These are phyloP conservation scores for Drosophila infuscata DNA, from an alignment of 2,888 invertebrate genomes.

Conservation along the genomic window DNA sequence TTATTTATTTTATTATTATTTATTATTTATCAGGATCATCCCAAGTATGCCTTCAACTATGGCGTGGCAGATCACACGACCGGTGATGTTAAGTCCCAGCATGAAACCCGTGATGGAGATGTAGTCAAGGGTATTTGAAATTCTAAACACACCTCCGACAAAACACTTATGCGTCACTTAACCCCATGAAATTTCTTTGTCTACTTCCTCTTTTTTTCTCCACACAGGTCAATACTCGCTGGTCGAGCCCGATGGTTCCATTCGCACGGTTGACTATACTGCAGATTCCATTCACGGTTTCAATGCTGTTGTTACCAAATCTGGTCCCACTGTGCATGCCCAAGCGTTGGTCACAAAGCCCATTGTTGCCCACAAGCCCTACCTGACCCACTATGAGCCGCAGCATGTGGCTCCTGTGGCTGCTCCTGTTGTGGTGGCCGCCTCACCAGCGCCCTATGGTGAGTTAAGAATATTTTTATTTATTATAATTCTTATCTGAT, in stretches of 20 bases:
- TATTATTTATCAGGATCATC: constrained; percentile 86
- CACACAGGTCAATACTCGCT: constrained; percentile 85
- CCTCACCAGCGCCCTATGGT: constrained; percentile 84
- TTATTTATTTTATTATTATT: too few species aligned
- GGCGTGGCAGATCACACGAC: constrained; percentile 87
- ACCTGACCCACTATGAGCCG: constrained; percentile 78
- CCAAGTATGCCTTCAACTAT: constrained; percentile 88
- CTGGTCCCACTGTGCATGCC: constrained; percentile 84
- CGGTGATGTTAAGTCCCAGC: constrained; percentile 88
- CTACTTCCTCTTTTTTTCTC: not conserved
- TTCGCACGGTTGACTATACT: constrained; percentile 85
- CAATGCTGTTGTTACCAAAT: constrained; percentile 85
- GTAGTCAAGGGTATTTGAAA: constrained; percentile 87
- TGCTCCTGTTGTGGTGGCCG: constrained; percentile 77
- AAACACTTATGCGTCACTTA: not conserved
- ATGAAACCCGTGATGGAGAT: constrained; percentile 88
- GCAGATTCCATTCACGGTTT: constrained; percentile 84
- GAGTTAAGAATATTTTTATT: constrained; percentile 1
- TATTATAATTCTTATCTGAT: constrained; percentile 12
- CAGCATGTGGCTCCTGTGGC: constrained; percentile 78
- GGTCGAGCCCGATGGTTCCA: constrained; percentile 85
- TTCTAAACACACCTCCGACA: not conserved
- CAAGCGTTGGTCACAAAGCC: constrained; percentile 83
- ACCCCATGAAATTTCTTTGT: not conserved
- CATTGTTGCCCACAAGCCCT: constrained; percentile 80